These are phyloP conservation scores for Cheilosia scutellata DNA, from an alignment of 2,888 invertebrate genomes.

Conservation along the genomic window DNA sequence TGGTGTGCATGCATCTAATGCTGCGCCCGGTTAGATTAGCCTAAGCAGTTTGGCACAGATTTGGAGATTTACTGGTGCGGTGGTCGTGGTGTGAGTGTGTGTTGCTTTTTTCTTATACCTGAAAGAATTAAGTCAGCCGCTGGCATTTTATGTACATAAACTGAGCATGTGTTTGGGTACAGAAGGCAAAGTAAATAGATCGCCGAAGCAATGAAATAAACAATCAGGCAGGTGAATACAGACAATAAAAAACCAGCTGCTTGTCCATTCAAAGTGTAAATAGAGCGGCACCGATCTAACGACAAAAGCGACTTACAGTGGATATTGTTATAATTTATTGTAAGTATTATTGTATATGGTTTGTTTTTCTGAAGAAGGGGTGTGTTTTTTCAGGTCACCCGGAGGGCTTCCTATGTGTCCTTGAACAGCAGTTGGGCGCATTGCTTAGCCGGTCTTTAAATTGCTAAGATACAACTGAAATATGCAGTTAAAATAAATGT, in stretches of 20 bases:
- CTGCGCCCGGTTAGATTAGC: neutral
- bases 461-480: no score
- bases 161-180: neutral
- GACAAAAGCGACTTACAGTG: neutral
- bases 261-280: constrained; percentile 13
- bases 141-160: neutral
- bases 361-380: neutral
- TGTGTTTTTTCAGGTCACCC: neutral
- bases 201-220: constrained; percentile 28
- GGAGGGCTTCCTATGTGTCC: no score
- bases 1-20: neutral
- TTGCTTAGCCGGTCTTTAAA: no score
- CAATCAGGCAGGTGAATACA: constrained; percentile 2
- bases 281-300: constrained; percentile 25
- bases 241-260: neutral
- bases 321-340: neutral
- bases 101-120: neutral
- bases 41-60: constrained; percentile 12
- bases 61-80: constrained; percentile 3
- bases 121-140: constrained; percentile 9
- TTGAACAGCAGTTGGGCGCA: no score
- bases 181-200: constrained; percentile 17
- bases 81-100: neutral
- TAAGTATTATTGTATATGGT: neutral
- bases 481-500: no score